These are phyloP conservation scores for Caenorhabditis parvicauda DNA, from an alignment of 2,888 invertebrate genomes.

Conservation along the genomic window DNA sequence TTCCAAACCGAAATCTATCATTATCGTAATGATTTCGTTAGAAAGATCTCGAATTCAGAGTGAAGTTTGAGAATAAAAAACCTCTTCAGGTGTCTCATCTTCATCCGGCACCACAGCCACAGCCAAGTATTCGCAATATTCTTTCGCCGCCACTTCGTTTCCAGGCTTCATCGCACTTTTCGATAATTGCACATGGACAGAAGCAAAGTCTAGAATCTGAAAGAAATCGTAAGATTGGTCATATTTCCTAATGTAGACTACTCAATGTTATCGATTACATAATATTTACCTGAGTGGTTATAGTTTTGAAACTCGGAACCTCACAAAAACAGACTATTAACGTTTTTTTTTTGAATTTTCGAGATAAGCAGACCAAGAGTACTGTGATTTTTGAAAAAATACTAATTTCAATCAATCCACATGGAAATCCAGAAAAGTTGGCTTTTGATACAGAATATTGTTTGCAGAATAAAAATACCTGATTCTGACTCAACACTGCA, in stretches of 20 bases:
- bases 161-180: slow-evolving; percentile 2
- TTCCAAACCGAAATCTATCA: neutral
- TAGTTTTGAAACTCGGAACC: neutral
- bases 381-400: slow-evolving; percentile 14
- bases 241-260: neutral
- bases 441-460: no score
- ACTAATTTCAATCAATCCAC: no score
- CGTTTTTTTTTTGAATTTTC: slow-evolving; percentile 5
- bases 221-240: neutral
- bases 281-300: slow-evolving; percentile 3
- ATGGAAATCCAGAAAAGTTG: no score
- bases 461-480: neutral
- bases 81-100: slow-evolving; percentile 6
- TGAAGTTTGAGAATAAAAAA: neutral
- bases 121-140: slow-evolving; percentile 10
- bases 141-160: slow-evolving; percentile 3
- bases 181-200: neutral
- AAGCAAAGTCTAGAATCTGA: slow-evolving; percentile 7
- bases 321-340: neutral
- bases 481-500: neutral
- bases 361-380: slow-evolving; percentile 3
- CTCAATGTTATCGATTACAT: neutral
- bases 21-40: neutral
- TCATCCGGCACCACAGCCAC: neutral
- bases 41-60: neutral